Base-by-base conservation (phyloP, 2,113 vertebrate species). In the Centropus unirufus region DNA sequence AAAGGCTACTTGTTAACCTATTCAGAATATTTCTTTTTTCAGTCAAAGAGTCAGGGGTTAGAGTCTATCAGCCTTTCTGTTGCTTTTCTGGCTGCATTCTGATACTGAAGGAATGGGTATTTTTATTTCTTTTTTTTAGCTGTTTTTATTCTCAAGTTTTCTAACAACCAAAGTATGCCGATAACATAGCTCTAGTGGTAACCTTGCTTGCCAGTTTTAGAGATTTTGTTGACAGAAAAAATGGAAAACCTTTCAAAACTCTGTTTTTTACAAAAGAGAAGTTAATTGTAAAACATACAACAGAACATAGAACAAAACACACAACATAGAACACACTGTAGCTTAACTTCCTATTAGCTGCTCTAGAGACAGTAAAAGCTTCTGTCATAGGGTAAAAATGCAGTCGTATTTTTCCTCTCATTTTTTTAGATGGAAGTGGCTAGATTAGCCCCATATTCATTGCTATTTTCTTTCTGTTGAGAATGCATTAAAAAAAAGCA, bases 1-100 rank as follows among this genome's bases (percentile, higher is more conserved):
- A 93, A 95, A 92, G n/a, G 6, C 22, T 80, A 21, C n/a, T 80
- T 76, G 51, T 86, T 93, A 90, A 69, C 67, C 30, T 83, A 36
- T 9, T 59, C 39, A 51, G 32, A 93, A 24, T 79, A 44, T n/a
- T 63, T 12, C 4, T 52, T 42, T 44, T 67, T 51, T 64, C 15
- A 67, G 29, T 22, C 15, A 16, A 79, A 44, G 14, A 83, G 14
- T 66, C 30, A 82, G 52, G 81, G 4, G 29, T 78, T 70, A 51
- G 22, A 46, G 10, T 34, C 32, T 83, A 57, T 14, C 27, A 40
- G 42, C 2, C 8, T 59, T 88, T 86, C 36, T 88, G 14, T 62
- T 90, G 27, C 10, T 83, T 75, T 68, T 69, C 30, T 58, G n/a
- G 22, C 34, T 79, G n/a, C 63, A 83, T 90, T 84, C 40, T 76